A percentile compares a stretch with the other conserved stretches of the same genome.
Conservation (phyloP, 2,113 vertebrate genomes). For the Scortum barcoo region DNA sequence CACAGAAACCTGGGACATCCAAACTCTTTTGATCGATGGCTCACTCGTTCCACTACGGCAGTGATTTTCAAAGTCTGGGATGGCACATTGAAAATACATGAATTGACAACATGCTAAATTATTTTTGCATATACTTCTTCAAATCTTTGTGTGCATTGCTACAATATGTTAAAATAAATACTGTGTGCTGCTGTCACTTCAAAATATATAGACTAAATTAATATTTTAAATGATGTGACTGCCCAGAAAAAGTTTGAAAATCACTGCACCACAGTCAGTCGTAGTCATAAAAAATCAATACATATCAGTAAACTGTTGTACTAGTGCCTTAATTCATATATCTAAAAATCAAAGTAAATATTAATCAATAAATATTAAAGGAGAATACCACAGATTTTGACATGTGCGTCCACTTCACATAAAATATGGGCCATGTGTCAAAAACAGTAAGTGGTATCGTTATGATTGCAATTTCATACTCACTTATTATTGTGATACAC, state of each 20-base stretch:
- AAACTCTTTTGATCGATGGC: slow-evolving; percentile 34
- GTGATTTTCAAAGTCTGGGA: slow-evolving; percentile 50
- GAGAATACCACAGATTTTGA: neutral
- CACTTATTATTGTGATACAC: neutral
- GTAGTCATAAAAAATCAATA: slow-evolving; percentile 21
- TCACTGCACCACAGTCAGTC: slow-evolving; percentile 28
- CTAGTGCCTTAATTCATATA: slow-evolving; percentile 1
- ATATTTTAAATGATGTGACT: neutral
- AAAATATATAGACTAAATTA: neutral
- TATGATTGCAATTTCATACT: slow-evolving; percentile 5
- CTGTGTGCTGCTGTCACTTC: neutral
- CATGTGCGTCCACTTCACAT: slow-evolving; percentile 11
- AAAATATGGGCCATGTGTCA: slow-evolving; percentile 30
- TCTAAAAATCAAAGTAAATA: slow-evolving; percentile 48
- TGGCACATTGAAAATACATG: slow-evolving; percentile 11
- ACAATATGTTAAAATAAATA: slow-evolving; percentile 1
- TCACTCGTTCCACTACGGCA: slow-evolving; percentile 22
- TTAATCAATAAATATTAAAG: slow-evolving; percentile 36
- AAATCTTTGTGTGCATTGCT: slow-evolving; percentile 40
- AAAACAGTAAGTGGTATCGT: slow-evolving; percentile 18
- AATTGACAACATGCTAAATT: neutral
- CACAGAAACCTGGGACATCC: slow-evolving; percentile 19
- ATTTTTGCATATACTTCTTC: slow-evolving; percentile 21
- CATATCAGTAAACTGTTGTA: slow-evolving; percentile 40
- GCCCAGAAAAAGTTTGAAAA: slow-evolving; percentile 40